These are phyloP conservation scores for Pogonognathellus flavescens DNA, from an alignment of 1,140 invertebrate species.

Conservation along the genomic window DNA sequence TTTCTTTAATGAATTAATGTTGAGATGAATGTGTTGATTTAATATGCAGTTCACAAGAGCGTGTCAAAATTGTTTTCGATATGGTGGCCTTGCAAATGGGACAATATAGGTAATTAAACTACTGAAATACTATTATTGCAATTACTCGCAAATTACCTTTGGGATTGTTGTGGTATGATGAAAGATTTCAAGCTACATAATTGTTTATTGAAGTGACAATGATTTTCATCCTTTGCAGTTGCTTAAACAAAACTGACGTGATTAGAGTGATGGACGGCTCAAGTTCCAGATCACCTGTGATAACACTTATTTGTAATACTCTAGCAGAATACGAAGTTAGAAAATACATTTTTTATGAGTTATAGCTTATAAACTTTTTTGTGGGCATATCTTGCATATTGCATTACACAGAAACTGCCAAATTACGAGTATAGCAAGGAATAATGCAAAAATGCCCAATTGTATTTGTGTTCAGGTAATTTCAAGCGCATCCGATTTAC, in stretches of 20 bases:
- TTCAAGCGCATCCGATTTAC: slow-evolving; percentile 83
- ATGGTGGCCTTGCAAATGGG: slow-evolving; percentile 67
- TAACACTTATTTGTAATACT: slow-evolving; percentile 86
- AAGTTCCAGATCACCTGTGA: slow-evolving; percentile 76
- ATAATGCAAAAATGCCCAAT: too few relatives aligned
- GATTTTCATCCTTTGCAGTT: slow-evolving; percentile 72
- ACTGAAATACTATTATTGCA: not conserved
- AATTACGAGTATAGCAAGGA: too few relatives aligned
- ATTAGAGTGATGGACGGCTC: slow-evolving; percentile 84
- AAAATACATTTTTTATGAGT: not conserved
- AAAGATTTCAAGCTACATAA: too few relatives aligned
- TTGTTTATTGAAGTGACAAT: not conserved
- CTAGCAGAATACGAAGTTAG: slow-evolving; percentile 79
- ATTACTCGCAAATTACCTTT: too few relatives aligned
- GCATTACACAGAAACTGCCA: too few relatives aligned
- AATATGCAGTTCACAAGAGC: slow-evolving; percentile 69
- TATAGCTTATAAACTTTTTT: not conserved
- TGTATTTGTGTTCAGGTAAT: slow-evolving; percentile 70
- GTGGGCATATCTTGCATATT: too few relatives aligned
- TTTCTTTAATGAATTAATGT: not conserved
- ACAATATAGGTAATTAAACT: slow-evolving; percentile 60
- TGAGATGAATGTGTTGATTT: not conserved
- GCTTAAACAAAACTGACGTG: slow-evolving; percentile 83
- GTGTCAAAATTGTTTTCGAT: slow-evolving; percentile 70
- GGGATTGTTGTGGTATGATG: too few relatives aligned